A percentile compares a stretch with the other conserved stretches of the same genome.
phyloP scores from a whole-genome alignment of 2,888 invertebrate species.

The Spodoptera picta region DNA sequence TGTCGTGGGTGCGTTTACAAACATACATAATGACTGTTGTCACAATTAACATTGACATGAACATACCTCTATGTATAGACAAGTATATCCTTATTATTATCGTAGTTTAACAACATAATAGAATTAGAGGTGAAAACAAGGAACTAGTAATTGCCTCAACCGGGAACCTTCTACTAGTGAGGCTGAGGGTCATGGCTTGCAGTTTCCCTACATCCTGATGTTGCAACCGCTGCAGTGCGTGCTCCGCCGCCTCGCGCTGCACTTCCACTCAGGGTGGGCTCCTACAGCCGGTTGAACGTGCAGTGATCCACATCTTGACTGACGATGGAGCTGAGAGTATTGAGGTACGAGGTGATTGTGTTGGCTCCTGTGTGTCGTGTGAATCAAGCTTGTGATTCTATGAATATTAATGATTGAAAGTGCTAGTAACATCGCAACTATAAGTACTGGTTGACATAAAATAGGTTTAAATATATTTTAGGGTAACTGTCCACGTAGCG shows the following conservation, averaged over 20 bases:
- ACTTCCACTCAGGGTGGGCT: slow-evolving; percentile 42
- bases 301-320: slow-evolving; percentile 10
- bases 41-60: too few relatives aligned
- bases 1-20: too few relatives aligned
- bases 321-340: slow-evolving; percentile 36
- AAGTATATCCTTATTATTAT: too few relatives aligned
- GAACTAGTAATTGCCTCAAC: slow-evolving; percentile 41
- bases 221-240: slow-evolving; percentile 32
- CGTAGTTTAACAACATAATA: too few relatives aligned
- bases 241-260: slow-evolving; percentile 23
- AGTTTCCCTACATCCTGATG: slow-evolving; percentile 51
- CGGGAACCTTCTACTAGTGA: slow-evolving; percentile 32
- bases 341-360: slow-evolving; percentile 31
- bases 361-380: not conserved
- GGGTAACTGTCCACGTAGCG: too few relatives aligned
- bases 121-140: slow-evolving; percentile 44
- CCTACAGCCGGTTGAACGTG: slow-evolving; percentile 35
- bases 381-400: not conserved
- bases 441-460: too few relatives aligned
- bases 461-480: too few relatives aligned
- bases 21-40: too few relatives aligned
- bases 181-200: slow-evolving; percentile 44
- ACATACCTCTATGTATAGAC: too few relatives aligned
- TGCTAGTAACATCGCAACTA: too few relatives aligned
- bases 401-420: too few relatives aligned